Evolutionary conservation across 1,140 invertebrate species (phyloP).

Genomic region (Ptiloglossa arizonensis): DNA sequence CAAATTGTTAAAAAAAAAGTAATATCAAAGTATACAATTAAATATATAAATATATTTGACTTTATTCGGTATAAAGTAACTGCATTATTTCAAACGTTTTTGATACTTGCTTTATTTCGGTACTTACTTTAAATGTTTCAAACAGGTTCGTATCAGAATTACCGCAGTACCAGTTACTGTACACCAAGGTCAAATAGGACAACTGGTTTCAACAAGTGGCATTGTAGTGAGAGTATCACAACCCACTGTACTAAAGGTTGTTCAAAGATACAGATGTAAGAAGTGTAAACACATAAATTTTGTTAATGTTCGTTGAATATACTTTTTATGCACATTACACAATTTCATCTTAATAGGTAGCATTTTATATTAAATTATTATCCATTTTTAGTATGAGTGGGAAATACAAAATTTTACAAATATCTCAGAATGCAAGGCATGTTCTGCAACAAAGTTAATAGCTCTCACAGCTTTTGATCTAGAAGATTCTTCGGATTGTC

Average conservation of each 20-base stretch:
- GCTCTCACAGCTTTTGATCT: conserved; percentile 82
- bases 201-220: conserved; percentile 83
- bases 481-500: conserved; percentile 91
- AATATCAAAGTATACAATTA: conserved; percentile 54
- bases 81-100: conserved; percentile 69
- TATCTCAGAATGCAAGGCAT: conserved; percentile 71
- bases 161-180: conserved; percentile 68
- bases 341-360: conserved; percentile 8
- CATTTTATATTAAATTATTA: conserved; percentile 1
- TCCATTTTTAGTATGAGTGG: conserved; percentile 74
- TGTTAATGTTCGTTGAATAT: conserved; percentile 86
- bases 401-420: conserved; percentile 73
- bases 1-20: conserved; percentile 86
- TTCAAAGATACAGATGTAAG: conserved; percentile 88
- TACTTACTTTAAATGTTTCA: conserved; percentile 78
- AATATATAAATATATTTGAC: not conserved
- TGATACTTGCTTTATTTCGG: conserved; percentile 66
- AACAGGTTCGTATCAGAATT: conserved; percentile 73
- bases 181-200: conserved; percentile 80
- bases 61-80: conserved; percentile 81
- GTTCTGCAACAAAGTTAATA: conserved; percentile 72
- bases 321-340: conserved; percentile 66
- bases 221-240: conserved; percentile 90
- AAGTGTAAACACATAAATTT: conserved; percentile 89
- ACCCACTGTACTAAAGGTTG: conserved; percentile 89